phyloP scores from a whole-genome alignment of 1,140 invertebrate genomes.

The Andricus grossulariae region DNA sequence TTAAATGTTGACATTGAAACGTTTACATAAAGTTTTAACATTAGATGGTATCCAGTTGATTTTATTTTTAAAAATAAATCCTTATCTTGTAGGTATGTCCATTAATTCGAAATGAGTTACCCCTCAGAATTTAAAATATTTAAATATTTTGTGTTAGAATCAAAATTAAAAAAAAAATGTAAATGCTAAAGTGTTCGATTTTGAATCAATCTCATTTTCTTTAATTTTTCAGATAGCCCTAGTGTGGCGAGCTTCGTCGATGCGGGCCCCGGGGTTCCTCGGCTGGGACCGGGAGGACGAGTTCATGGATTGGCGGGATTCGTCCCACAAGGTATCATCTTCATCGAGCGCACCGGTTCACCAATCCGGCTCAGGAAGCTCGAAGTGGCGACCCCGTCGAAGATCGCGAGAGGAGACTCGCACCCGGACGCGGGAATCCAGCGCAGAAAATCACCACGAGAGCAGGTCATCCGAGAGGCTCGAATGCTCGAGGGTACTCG shows the following conservation, averaged over 20 bases:
- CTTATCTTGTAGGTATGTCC: no score
- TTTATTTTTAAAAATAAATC: no score
- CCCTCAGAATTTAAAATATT: no score
- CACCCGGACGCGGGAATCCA: conserved; percentile 53
- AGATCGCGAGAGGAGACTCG: conserved; percentile 62
- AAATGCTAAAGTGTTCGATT: no score
- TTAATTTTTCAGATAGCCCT: conserved; percentile 66
- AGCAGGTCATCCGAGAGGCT: conserved; percentile 64
- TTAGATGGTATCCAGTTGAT: no score
- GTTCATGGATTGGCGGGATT: conserved; percentile 73
- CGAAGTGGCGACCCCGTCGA: conserved; percentile 60
- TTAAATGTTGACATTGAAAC: no score
- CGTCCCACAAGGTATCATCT: conserved; percentile 53
- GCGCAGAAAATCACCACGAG: conserved; percentile 54
- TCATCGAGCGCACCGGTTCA: conserved; percentile 45
- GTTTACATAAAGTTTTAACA: no score
- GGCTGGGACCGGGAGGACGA: conserved; percentile 74
- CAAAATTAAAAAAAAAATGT: no score
- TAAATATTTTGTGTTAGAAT: no score
- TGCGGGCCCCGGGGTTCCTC: conserved; percentile 73
- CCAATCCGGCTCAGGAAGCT: conserved; percentile 43
- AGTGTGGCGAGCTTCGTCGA: conserved; percentile 72
- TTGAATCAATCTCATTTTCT: neutral
- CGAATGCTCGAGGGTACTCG: conserved; percentile 40
- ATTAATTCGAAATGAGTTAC: no score